Percentiles rank a stretch among this genome's conserved stretches.
These are phyloP conservation scores for Haplotaxodon microlepis DNA, from an alignment of 2,113 vertebrate species.

Conservation along the genomic window DNA sequence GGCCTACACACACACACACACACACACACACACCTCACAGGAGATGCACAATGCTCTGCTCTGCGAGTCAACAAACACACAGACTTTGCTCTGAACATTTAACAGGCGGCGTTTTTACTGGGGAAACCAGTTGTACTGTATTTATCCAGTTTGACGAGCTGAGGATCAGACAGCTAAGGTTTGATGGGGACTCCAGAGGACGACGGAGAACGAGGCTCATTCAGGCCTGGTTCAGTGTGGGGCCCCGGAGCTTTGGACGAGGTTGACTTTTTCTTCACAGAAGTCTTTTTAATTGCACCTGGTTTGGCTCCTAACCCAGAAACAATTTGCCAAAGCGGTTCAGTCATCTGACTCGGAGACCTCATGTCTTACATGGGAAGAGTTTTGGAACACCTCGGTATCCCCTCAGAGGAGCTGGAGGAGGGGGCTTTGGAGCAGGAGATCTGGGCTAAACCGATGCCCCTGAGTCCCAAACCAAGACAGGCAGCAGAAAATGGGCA, in stretches of 20 bases:
- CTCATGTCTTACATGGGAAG: not conserved
- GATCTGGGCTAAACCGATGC: not conserved
- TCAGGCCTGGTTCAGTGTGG: not conserved
- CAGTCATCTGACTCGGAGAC: not conserved
- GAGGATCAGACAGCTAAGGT: not conserved
- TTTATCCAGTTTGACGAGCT: not conserved
- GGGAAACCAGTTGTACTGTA: not conserved
- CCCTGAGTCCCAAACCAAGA: not conserved
- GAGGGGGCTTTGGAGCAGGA: not conserved
- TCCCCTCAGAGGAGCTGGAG: not conserved
- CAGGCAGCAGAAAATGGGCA: not conserved
- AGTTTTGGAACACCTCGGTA: not conserved
- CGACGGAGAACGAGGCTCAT: not conserved
- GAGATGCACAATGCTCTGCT: not conserved
- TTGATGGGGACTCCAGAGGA: not conserved
- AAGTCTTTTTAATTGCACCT: not conserved
- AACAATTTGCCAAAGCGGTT: not conserved
- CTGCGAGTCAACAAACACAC: not conserved
- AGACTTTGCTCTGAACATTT: not conserved
- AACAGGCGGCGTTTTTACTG: not conserved
- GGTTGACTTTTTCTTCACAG: not conserved
- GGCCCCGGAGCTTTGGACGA: not conserved
- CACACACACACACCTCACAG: not conserved
- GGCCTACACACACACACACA: too few relatives aligned
- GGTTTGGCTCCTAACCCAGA: not conserved